Conservation (phyloP, 2,888 invertebrate genomes). For the Strigamia maritima region DNA sequence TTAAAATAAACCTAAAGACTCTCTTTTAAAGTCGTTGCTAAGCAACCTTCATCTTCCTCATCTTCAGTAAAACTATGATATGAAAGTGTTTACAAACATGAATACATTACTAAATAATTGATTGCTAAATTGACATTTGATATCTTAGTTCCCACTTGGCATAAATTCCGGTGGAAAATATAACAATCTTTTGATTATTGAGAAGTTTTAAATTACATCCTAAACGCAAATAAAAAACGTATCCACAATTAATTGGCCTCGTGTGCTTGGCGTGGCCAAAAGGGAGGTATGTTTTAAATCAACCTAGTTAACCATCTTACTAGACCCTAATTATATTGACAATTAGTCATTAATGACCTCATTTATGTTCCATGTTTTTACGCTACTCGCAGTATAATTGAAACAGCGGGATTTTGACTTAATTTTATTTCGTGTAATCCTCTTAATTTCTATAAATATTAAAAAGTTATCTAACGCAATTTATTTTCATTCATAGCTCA, state of each 20-base stretch:
- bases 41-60: neutral
- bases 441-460: neutral
- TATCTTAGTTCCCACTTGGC: neutral
- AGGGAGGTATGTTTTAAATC: neutral
- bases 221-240: neutral
- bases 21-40: neutral
- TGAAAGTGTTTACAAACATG: neutral
- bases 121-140: neutral
- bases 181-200: neutral
- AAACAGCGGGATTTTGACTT: neutral
- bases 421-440: neutral
- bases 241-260: neutral
- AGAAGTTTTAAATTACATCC: neutral
- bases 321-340: neutral
- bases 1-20: neutral
- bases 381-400: neutral
- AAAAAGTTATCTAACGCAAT: neutral
- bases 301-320: neutral
- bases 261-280: neutral
- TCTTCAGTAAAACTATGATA: neutral
- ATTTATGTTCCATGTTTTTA: neutral
- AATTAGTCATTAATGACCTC: conserved; percentile 4
- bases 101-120: neutral
- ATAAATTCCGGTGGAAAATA: no score
- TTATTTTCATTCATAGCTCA: no score